Conservation (phyloP, 2,113 vertebrate genomes). For the Chlamydotis undulata region DNA sequence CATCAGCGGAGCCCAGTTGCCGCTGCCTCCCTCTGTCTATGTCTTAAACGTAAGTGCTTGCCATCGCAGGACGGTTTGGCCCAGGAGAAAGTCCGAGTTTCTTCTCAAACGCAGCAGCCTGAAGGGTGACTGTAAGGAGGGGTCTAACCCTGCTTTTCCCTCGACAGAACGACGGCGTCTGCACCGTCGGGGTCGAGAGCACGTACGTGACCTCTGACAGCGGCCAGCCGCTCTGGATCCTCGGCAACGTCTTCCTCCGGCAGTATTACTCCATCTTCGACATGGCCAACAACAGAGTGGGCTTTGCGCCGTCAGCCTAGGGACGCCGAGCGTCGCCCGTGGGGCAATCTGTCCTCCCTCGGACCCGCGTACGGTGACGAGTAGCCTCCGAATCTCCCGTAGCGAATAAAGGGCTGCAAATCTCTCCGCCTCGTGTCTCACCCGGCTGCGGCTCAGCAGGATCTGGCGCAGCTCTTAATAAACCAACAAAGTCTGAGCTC, state of each 20-base stretch:
- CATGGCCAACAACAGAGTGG: constrained; percentile 61
- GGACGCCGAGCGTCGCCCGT: fast-evolving
- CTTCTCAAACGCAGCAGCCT: neutral
- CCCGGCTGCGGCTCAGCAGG: neutral
- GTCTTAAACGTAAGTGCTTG: constrained; percentile 14
- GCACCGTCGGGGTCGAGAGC: constrained; percentile 45
- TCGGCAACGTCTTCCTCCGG: constrained; percentile 37
- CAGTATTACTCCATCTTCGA: constrained; percentile 70
- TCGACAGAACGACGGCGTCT: constrained; percentile 10
- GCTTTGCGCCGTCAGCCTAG: constrained; percentile 55
- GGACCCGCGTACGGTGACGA: fast-evolving
- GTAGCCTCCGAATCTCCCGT: neutral
- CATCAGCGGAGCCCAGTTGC: constrained; percentile 34
- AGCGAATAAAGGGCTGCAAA: neutral
- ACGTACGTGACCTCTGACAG: constrained; percentile 54
- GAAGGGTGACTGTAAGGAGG: neutral
- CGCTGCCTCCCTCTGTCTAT: constrained; percentile 59
- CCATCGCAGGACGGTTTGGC: neutral
- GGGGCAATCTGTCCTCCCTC: no score
- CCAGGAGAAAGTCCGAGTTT: neutral
- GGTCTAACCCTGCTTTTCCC: neutral
- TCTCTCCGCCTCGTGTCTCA: no score
- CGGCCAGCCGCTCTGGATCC: constrained; percentile 48
- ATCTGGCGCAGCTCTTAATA: neutral
- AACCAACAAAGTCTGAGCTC: neutral